Conservation (phyloP, 2,888 invertebrate species). For the Perdita meconis region DNA sequence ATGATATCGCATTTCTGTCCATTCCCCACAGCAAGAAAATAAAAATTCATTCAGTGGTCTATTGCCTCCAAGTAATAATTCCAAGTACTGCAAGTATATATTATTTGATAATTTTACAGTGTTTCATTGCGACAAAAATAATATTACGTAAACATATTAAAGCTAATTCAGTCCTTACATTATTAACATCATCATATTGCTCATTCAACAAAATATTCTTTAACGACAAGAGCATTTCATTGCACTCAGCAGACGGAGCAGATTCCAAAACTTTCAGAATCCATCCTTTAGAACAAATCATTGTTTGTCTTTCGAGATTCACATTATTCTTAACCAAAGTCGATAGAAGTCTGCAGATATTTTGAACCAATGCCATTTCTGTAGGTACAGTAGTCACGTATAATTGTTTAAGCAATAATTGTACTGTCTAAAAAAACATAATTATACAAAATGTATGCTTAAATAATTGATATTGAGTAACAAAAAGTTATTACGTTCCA, state of each 20-base stretch:
- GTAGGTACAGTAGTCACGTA: constrained; percentile 69
- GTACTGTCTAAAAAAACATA: constrained; percentile 66
- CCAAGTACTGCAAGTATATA: constrained; percentile 70
- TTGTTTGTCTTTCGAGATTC: constrained; percentile 70
- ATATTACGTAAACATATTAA: background rate
- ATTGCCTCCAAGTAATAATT: constrained; percentile 70
- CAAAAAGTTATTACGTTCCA: background rate
- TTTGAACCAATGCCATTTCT: constrained; percentile 74
- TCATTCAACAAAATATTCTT: constrained; percentile 71
- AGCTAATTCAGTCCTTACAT: constrained; percentile 67
- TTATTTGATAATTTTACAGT: constrained; percentile 6
- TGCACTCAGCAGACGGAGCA: constrained; percentile 58
- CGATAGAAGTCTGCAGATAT: constrained; percentile 73
- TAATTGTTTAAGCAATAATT: constrained; percentile 75
- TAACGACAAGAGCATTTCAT: constrained; percentile 70
- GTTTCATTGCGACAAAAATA: background rate
- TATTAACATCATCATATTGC: constrained; percentile 68
- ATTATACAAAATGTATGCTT: background rate
- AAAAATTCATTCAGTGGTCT: constrained; percentile 69
- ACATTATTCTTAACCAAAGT: constrained; percentile 72
- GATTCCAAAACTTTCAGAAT: constrained; percentile 72
- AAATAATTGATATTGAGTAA: background rate
- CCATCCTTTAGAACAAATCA: constrained; percentile 74
- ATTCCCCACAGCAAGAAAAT: constrained; percentile 59
- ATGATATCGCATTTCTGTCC: constrained; percentile 74